These are phyloP conservation scores for Pseudobourletiella spinata DNA, from an alignment of 1,140 invertebrate species.

Conservation along the genomic window DNA sequence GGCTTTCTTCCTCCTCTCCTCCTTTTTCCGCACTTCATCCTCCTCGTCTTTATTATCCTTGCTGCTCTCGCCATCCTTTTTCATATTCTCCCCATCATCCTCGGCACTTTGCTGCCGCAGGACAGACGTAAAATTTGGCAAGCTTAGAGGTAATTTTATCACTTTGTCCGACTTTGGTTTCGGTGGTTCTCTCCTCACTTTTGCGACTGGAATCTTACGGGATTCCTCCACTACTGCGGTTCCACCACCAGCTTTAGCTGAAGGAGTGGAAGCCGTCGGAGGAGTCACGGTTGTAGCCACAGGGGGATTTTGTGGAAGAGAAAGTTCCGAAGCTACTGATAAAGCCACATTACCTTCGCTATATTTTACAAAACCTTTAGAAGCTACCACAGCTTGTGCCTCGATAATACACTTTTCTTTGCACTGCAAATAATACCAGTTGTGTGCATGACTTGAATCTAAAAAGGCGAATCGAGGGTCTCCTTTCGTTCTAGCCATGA, in stretches of 20 bases:
- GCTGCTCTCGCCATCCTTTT: neutral
- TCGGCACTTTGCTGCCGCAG: neutral
- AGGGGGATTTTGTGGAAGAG: neutral
- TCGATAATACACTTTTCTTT: slow-evolving; percentile 26
- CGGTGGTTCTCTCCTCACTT: neutral
- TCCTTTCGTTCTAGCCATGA: slow-evolving; percentile 70
- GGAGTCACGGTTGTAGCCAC: neutral
- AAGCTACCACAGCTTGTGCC: slow-evolving; percentile 17
- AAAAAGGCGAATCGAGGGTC: slow-evolving; percentile 77
- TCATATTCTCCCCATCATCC: neutral
- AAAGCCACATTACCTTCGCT: too few relatives aligned
- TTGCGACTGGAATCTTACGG: neutral
- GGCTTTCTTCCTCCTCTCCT: slow-evolving; percentile 28
- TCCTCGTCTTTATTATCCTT: neutral
- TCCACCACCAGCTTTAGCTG: neutral
- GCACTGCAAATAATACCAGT: slow-evolving; percentile 59
- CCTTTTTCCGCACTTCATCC: slow-evolving; percentile 13
- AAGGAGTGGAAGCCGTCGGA: neutral
- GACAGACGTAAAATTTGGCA: neutral
- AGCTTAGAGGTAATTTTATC: neutral
- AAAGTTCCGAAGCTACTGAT: too few relatives aligned
- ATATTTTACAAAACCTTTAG: slow-evolving; percentile 22
- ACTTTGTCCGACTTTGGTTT: neutral
- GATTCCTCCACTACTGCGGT: neutral
- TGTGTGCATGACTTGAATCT: slow-evolving; percentile 58